Evolutionary conservation across 2,113 vertebrate species (phyloP), one percentile per base, ranked within the genome.

Genomic region (Microcebus ravelobensis): DNA sequence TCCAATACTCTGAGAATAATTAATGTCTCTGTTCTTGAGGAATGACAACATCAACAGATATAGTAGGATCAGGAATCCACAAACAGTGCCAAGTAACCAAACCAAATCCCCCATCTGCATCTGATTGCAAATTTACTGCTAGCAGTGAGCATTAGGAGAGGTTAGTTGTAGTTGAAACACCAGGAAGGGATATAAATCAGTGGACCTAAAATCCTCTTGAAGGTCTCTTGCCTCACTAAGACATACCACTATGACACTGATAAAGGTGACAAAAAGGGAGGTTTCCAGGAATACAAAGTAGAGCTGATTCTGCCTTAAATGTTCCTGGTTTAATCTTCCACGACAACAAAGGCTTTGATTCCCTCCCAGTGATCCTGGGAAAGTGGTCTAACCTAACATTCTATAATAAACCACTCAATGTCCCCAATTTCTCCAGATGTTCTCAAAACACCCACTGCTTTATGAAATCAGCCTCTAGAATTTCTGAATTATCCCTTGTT

Each of bases 401-500:
- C 48, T 39, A 18, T 55, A 55, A 55, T 55, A 63, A 89, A 83
- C 10, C 23, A 42, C 17, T 59, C 15, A 36, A 5, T 87, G 82
- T 87, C 50, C 36, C 25, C 34, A 57, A 1, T 65, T 79, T 96
- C 36, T 73, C 70, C 81, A 94, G 76, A 73, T 97, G 39, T 77
- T 95, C 63, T 96, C 23, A 70, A 93, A 67, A 86, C 17, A 55
- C 77, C 39, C 48, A 84, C 23, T 74, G 57, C 18, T 39, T 90
- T 83, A 36, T 80, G 29, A 97, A 97, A 57, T 76, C 34, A 79
- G 76, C 67, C 42, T 82, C 31, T 68, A 87, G 29, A 27, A 59
- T 84, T 94, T 91, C 55, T 91, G 68, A 94, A 95, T 87, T 70
- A 52, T 21, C 9, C 50, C n/a, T 90, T 94, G 45, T 74, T 81